Conservation (phyloP, 2,888 invertebrate species). For the Sepiola atlantica region DNA sequence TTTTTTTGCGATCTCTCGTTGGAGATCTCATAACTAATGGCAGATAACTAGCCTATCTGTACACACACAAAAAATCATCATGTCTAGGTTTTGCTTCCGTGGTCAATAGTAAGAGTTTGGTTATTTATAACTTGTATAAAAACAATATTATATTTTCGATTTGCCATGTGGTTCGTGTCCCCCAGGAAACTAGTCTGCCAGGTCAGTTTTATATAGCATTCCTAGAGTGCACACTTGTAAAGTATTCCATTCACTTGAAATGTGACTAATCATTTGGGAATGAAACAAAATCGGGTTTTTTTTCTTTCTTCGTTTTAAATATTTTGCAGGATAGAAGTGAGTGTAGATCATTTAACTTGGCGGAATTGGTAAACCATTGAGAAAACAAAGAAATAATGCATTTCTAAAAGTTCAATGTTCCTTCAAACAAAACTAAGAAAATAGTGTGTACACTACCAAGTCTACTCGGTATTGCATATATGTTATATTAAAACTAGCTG, state of each 20-base stretch:
- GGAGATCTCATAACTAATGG: too few species aligned
- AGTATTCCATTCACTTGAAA: background rate
- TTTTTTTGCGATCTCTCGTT: too few species aligned
- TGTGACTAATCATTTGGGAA: background rate
- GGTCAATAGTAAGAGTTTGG: background rate
- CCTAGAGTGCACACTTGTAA: background rate
- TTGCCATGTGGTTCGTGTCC: background rate
- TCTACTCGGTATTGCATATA: too few species aligned
- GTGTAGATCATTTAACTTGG: background rate
- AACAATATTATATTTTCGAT: background rate
- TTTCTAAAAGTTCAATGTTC: background rate
- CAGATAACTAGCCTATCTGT: too few species aligned
- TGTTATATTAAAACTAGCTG: too few species aligned
- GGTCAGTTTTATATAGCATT: background rate
- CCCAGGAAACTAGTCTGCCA: background rate
- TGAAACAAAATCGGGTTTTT: background rate
- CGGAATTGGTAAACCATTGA: background rate
- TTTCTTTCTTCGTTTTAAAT: background rate
- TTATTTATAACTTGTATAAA: background rate
- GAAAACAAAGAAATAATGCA: background rate
- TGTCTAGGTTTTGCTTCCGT: background rate
- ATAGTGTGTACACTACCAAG: too few species aligned
- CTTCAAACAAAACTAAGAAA: background rate
- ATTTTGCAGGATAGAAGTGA: background rate
- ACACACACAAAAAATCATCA: too few species aligned